Base-by-base conservation (phyloP, 2,797 vertebrate species). In the Alauda arvensis region DNA sequence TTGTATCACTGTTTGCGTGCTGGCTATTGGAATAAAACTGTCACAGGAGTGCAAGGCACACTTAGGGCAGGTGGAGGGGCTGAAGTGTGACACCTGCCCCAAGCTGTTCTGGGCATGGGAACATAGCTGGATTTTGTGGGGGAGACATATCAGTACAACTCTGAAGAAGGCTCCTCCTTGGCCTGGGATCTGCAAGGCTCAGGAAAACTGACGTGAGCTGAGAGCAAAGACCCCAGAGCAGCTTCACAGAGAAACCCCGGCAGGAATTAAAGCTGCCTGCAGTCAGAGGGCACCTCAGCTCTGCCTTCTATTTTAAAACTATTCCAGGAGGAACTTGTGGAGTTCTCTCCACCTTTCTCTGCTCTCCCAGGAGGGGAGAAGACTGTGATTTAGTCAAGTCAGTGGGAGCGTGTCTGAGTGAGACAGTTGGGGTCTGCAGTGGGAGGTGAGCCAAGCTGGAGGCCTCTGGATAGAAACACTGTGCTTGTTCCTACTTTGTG, bases 131-230 rank as follows among this genome's bases (percentile, higher is more conserved):
- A 10, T 8, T 43, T 39, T 48, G 26, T n/a, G 43, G 33, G 25
- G 23, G 3, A 26, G 16, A 8, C 18, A 11, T 8, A 18, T 42
- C 51, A 19, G 8, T 12, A 3, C 9, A 42, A 3, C 21, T 76
- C n/a, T 46, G 1, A 61, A 66, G 45, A 55, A 77, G 59, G 9
- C 28, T 51, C 9, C 45, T 59, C 1, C 4, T 65, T 66, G 37
- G 49, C 8, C 33, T 72, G 55, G 4, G 7, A 3, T 43, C 39
- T 62, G 42, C 18, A 52, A 56, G 42, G 15, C 24, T 57, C 23
- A 14, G 18, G 45, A 34, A 20, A 42, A 29, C 4, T 2, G 0
- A 20, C 0, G 0, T 51, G 49, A 3, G 5, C 48, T 80, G 62
- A 31, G 45, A 83, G 39, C 60, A 74, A 51, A 6, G 16, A 16